phyloP scores from a whole-genome alignment of 2,113 vertebrate genomes.

The Ammospiza caudacuta region DNA sequence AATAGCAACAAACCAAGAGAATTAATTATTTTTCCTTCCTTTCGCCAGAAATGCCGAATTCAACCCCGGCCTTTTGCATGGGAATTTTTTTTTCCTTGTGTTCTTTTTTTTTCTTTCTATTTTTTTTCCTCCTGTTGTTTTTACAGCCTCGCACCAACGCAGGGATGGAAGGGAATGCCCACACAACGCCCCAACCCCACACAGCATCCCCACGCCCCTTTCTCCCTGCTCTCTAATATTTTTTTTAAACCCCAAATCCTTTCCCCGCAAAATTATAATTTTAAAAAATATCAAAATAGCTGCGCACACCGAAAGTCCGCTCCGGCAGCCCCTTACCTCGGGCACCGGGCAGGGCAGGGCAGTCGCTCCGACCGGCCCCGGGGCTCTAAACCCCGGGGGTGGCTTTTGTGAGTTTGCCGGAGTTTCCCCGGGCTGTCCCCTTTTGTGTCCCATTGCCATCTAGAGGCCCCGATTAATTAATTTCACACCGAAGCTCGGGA shows the following conservation, averaged over 20 bases:
- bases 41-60: background rate
- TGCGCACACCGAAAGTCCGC: background rate
- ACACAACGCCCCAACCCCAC: background rate
- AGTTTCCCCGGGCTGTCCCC: constrained; percentile 34
- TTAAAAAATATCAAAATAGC: background rate
- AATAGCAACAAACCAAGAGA: background rate
- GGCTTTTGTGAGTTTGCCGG: constrained; percentile 48
- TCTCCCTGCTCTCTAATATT: background rate
- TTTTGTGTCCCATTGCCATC: constrained; percentile 65
- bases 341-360: constrained; percentile 7
- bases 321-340: constrained; percentile 48
- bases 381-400: constrained; percentile 27
- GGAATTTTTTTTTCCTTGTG: background rate
- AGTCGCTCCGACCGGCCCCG: background rate
- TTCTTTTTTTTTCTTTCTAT: background rate
- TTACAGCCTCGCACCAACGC: background rate
- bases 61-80: background rate
- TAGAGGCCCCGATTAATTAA: constrained; percentile 78
- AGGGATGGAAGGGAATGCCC: background rate
- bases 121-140: background rate
- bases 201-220: no score
- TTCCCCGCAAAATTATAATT: background rate
- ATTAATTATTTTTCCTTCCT: background rate
- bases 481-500: constrained; percentile 79
- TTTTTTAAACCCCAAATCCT: background rate